phyloP scores from a whole-genome alignment of 2,113 vertebrate species.

The Neotoma lepida region DNA sequence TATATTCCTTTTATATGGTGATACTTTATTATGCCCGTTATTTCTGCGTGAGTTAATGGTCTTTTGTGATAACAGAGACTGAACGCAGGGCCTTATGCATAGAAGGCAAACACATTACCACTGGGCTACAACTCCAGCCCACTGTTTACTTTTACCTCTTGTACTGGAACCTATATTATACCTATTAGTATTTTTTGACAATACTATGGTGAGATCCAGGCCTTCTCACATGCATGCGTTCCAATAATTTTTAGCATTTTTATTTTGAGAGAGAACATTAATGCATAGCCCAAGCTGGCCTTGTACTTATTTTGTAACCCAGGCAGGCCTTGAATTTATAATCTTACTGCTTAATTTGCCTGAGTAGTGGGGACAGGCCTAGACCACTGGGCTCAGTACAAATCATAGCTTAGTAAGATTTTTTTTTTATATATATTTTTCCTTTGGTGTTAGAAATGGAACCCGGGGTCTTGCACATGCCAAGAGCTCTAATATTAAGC shows the following conservation, averaged over 20 bases:
- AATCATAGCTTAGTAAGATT: background rate
- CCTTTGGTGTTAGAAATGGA: background rate
- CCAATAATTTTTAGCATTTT: background rate
- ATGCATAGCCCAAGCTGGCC: background rate
- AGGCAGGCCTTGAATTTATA: background rate
- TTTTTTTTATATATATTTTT: background rate
- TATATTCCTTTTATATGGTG: background rate
- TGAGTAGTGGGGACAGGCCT: background rate
- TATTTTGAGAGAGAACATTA: background rate
- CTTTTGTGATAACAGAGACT: background rate
- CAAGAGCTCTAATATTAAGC: background rate
- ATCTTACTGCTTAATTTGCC: background rate
- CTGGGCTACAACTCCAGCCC: background rate
- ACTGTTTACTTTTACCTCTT: background rate
- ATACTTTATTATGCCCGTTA: constrained; percentile 1
- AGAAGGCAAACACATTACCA: background rate
- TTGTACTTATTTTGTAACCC: background rate
- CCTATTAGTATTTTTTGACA: background rate
- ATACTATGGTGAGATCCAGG: background rate
- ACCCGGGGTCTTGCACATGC: background rate
- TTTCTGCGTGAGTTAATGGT: background rate
- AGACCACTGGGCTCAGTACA: background rate
- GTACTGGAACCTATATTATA: background rate
- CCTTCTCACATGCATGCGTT: background rate
- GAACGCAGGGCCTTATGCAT: background rate